These are phyloP conservation scores for Cheiracanthium punctorium DNA, from an alignment of 2,888 invertebrate species.

Conservation along the genomic window DNA sequence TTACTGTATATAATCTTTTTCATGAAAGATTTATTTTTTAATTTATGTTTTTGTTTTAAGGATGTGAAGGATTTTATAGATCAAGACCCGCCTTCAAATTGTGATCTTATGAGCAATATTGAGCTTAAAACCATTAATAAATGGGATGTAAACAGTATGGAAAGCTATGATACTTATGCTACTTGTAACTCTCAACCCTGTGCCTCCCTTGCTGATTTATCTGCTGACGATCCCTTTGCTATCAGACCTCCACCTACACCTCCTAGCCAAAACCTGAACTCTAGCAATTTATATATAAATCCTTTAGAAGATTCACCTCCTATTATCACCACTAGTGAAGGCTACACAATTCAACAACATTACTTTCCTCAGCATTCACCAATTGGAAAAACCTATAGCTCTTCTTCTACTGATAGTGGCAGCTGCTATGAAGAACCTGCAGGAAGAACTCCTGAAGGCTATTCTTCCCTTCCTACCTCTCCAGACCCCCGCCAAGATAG, in stretches of 20 bases:
- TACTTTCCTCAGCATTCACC: slow-evolving; percentile 55
- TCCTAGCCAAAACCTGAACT: slow-evolving; percentile 23
- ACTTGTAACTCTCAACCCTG: slow-evolving; percentile 97
- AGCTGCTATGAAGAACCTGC: slow-evolving; percentile 62
- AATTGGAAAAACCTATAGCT: slow-evolving; percentile 52
- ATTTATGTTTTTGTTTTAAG: slow-evolving; percentile 25
- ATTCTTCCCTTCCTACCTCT: slow-evolving; percentile 54
- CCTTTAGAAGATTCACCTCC: slow-evolving; percentile 69
- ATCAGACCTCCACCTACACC: slow-evolving; percentile 29
- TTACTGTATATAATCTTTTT: neutral
- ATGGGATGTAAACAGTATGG: slow-evolving; percentile 75
- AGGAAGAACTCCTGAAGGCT: slow-evolving; percentile 59
- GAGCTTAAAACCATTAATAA: slow-evolving; percentile 70
- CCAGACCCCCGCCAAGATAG: slow-evolving; percentile 63
- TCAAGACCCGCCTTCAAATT: slow-evolving; percentile 61
- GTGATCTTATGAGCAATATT: slow-evolving; percentile 67
- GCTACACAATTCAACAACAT: slow-evolving; percentile 52
- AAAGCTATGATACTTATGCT: slow-evolving; percentile 94
- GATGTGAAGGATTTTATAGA: slow-evolving; percentile 70
- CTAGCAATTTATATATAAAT: slow-evolving; percentile 67
- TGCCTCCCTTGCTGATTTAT: slow-evolving; percentile 80
- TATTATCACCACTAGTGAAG: slow-evolving; percentile 31
- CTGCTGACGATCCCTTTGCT: slow-evolving; percentile 53
- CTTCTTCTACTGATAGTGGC: slow-evolving; percentile 58
- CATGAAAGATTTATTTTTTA: too few species aligned